Evolutionary conservation across 2,797 vertebrate genomes (phyloP).

Genomic region (Atherinosoma microstoma): DNA sequence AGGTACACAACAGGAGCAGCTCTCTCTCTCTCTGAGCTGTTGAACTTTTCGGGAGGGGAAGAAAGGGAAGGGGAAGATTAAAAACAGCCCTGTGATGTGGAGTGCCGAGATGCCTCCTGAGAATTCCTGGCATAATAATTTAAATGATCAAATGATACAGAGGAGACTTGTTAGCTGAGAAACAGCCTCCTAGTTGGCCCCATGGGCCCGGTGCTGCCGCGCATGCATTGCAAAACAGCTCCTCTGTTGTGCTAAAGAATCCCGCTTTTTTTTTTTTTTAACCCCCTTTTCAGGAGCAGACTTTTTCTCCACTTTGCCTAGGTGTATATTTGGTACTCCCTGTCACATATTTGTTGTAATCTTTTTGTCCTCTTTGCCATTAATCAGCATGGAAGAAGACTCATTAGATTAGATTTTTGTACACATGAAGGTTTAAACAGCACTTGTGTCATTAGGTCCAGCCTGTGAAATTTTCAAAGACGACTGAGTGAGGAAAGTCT

Average conservation of each 20-base stretch:
- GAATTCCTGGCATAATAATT: constrained; percentile 91
- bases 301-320: constrained; percentile 81
- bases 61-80: constrained; percentile 88
- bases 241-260: constrained; percentile 89
- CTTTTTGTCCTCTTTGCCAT: constrained; percentile 54
- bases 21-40: constrained; percentile 83
- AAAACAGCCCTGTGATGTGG: constrained; percentile 89
- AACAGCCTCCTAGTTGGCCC: constrained; percentile 90
- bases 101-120: constrained; percentile 86
- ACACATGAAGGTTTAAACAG: constrained; percentile 63
- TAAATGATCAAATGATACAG: constrained; percentile 93
- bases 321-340: constrained; percentile 79
- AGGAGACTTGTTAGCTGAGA: constrained; percentile 90
- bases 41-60: constrained; percentile 85
- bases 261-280: constrained; percentile 52
- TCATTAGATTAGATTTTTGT: constrained; percentile 70
- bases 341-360: constrained; percentile 62
- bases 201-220: constrained; percentile 84
- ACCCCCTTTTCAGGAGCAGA: constrained; percentile 78
- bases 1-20: constrained; percentile 87
- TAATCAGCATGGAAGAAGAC: constrained; percentile 61
- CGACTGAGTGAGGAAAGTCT: constrained; percentile 60
- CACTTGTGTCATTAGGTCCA: constrained; percentile 75
- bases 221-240: constrained; percentile 90
- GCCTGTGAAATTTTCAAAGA: constrained; percentile 76